These are phyloP conservation scores for Myotis brandtii DNA, from an alignment of 2,113 vertebrate genomes.

Conservation along the genomic window DNA sequence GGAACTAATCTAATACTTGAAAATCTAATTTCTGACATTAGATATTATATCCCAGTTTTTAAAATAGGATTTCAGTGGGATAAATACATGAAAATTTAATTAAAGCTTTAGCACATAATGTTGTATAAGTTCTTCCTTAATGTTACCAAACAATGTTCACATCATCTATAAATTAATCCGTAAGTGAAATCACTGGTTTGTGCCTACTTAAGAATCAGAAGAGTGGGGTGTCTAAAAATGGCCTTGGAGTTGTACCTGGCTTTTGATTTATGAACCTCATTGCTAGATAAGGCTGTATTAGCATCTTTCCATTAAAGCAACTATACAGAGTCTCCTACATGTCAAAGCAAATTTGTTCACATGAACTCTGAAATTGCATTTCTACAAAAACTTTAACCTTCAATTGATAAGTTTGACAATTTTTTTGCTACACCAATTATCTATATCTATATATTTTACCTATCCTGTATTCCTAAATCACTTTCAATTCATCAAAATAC, in stretches of 20 bases:
- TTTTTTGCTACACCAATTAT: neutral
- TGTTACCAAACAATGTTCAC: neutral
- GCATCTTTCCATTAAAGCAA: neutral
- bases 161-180: neutral
- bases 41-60: neutral
- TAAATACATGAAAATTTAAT: neutral
- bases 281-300: neutral
- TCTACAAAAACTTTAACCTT: neutral
- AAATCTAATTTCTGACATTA: neutral
- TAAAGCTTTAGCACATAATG: neutral
- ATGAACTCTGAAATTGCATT: neutral
- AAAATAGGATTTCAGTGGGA: neutral
- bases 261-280: slow-evolving; percentile 4
- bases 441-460: neutral
- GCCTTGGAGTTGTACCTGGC: neutral
- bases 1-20: neutral
- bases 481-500: neutral
- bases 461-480: neutral
- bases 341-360: neutral
- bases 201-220: neutral
- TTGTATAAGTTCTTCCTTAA: neutral
- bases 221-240: neutral
- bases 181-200: neutral
- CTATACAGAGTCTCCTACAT: neutral
- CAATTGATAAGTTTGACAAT: neutral